A percentile compares a stretch with the other conserved stretches of the same genome.
Conservation (phyloP, 2,113 vertebrate species). For the Gavia stellata region DNA sequence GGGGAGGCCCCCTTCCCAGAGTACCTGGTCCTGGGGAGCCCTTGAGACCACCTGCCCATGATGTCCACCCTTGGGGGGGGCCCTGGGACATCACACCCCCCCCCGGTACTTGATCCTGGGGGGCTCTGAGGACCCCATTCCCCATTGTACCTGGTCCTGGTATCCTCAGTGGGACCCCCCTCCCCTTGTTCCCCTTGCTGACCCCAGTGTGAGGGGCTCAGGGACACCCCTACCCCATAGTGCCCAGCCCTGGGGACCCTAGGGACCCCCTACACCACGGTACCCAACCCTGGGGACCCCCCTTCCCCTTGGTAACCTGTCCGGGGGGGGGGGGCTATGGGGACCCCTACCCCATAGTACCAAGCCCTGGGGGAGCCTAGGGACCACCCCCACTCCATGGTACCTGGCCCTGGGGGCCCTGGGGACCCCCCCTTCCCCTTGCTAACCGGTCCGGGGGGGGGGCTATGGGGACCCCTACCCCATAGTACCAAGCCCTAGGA, state of each 20-base stretch:
- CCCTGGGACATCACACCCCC: background rate
- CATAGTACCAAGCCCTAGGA: background rate
- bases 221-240: background rate
- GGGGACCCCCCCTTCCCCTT: background rate
- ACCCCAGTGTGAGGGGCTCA: too few species aligned
- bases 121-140: background rate
- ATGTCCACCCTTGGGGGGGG: too few species aligned
- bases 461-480: background rate
- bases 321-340: too few species aligned
- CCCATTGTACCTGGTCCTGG: background rate
- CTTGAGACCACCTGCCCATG: too few species aligned
- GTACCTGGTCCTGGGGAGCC: too few species aligned
- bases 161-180: background rate
- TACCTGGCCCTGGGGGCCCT: background rate
- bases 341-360: too few species aligned
- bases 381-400: background rate
- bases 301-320: too few species aligned
- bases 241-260: background rate
- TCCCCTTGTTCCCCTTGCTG: background rate
- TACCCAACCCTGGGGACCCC: background rate
- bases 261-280: background rate
- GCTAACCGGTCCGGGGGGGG: background rate
- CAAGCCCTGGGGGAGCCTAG: too few species aligned
- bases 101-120: too few species aligned
- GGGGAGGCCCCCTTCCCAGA: too few species aligned